These are phyloP conservation scores for Lethenteron camtschaticum DNA, from an alignment of 2,113 vertebrate species.

Conservation along the genomic window DNA sequence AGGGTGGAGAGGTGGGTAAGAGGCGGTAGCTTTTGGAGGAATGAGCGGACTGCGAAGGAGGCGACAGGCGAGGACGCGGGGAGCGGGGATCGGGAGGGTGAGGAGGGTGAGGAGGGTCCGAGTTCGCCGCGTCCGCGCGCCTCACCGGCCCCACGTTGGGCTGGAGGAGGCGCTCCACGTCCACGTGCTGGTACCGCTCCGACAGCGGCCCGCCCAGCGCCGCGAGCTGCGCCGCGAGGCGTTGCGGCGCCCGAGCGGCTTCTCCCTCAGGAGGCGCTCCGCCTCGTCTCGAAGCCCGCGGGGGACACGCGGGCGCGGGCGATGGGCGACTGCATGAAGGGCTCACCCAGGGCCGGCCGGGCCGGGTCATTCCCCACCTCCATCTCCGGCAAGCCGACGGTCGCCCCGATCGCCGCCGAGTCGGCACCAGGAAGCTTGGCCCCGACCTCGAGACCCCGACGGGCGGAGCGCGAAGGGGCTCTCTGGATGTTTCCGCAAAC, in stretches of 20 bases:
- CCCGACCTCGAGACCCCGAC: too few species aligned
- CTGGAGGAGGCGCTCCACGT: constrained; percentile 18
- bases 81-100: not conserved
- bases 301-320: constrained; percentile 13
- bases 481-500: too few species aligned
- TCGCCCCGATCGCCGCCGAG: not conserved
- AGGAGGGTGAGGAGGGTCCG: not conserved
- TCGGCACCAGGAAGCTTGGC: too few species aligned
- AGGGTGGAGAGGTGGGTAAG: not conserved
- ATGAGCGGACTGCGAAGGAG: not conserved
- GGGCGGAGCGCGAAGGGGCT: too few species aligned
- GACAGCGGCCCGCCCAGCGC: constrained; percentile 14
- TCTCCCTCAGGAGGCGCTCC: constrained; percentile 15
- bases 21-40: not conserved
- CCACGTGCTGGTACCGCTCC: constrained; percentile 20
- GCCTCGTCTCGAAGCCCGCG: constrained; percentile 16
- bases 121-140: constrained; percentile 11
- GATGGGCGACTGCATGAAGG: not conserved
- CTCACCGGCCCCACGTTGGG: constrained; percentile 9
- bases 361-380: not conserved
- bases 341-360: constrained; percentile 11
- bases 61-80: not conserved
- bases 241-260: constrained; percentile 17
- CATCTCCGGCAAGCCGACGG: not conserved
- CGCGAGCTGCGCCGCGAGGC: constrained; percentile 19